These are phyloP conservation scores for Betta splendens DNA, from an alignment of 2,797 vertebrate genomes.

Conservation along the genomic window DNA sequence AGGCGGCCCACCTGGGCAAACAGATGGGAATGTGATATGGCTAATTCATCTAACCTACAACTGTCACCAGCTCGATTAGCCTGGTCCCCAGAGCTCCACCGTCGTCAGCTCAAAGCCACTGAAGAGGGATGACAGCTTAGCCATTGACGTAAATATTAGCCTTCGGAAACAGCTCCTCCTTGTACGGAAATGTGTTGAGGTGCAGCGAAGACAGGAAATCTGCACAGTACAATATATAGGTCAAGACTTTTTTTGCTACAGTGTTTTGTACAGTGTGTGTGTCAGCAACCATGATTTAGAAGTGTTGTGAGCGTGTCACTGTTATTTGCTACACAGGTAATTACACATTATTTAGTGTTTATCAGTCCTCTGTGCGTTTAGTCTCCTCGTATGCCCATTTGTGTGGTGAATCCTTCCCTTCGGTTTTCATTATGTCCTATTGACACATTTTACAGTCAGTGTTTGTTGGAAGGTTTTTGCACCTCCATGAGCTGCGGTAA, in stretches of 20 bases:
- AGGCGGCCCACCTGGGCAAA: conserved; percentile 71
- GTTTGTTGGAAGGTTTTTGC: conserved; percentile 35
- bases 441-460: conserved; percentile 12
- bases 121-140: conserved; percentile 31
- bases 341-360: conserved; percentile 10
- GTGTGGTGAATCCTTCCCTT: not conserved
- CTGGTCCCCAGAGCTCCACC: conserved; percentile 42
- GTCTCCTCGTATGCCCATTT: not conserved
- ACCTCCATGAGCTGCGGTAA: conserved; percentile 23
- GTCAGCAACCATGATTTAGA: not conserved
- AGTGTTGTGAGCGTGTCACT: no score
- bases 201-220: not conserved
- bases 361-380: not conserved
- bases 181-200: conserved; percentile 8
- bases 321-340: no score
- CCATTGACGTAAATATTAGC: conserved; percentile 20
- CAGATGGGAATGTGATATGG: conserved; percentile 77
- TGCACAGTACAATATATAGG: conserved; percentile 1
- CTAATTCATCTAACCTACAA: conserved; percentile 73
- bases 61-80: conserved; percentile 63
- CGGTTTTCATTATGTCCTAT: conserved; percentile 4
- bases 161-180: conserved; percentile 23
- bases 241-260: conserved; percentile 3
- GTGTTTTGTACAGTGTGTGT: not conserved
- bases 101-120: conserved; percentile 22